Conservation (phyloP, 2,113 vertebrate species). For the Grammomys dolichurus region DNA sequence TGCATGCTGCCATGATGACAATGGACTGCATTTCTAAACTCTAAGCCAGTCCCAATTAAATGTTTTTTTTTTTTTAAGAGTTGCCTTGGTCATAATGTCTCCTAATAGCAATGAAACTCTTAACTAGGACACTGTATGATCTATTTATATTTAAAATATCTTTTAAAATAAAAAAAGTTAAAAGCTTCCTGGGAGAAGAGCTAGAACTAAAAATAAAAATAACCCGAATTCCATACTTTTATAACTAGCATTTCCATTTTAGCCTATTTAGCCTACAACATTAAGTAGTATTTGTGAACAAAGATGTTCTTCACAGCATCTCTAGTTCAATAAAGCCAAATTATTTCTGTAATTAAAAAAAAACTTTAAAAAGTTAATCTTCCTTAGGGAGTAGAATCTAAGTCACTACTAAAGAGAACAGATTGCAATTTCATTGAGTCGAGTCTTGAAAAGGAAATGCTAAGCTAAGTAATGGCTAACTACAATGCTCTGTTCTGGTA, state of each 20-base stretch:
- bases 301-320: background rate
- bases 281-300: background rate
- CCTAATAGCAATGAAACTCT: background rate
- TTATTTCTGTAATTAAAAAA: constrained; percentile 28
- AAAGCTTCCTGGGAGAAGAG: background rate
- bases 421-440: background rate
- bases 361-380: background rate
- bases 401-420: background rate
- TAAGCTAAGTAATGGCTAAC: background rate
- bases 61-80: background rate
- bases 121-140: background rate
- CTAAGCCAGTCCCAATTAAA: background rate
- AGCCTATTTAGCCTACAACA: background rate
- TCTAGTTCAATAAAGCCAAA: background rate
- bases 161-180: background rate
- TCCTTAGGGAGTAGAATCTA: background rate
- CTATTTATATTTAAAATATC: background rate
- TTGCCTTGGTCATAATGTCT: background rate
- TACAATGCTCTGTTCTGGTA: background rate
- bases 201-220: constrained; percentile 28
- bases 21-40: background rate
- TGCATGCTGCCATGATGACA: background rate
- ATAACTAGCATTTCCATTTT: background rate
- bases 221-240: background rate
- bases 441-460: background rate